Conservation (phyloP, 2,888 invertebrate genomes). For the Drosophila barbarae region DNA sequence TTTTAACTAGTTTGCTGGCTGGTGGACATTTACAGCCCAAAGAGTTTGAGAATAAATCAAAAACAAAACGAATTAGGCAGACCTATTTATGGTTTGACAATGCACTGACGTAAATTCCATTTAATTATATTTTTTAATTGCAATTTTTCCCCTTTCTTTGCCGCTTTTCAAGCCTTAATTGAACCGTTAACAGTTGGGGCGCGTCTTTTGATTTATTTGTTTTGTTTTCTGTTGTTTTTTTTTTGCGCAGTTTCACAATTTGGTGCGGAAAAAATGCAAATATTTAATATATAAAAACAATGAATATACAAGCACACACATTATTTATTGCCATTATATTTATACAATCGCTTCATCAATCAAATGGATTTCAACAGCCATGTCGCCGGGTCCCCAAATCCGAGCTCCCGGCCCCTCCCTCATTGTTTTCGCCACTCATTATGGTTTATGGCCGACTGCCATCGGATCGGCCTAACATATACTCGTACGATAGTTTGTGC, state of each 20-base stretch:
- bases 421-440: constrained; percentile 41
- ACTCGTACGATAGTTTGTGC: neutral
- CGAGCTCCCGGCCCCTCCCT: constrained; percentile 16
- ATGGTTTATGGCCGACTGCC: constrained; percentile 43
- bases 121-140: constrained; percentile 11
- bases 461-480: constrained; percentile 39
- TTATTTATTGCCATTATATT: constrained; percentile 54
- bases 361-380: constrained; percentile 65
- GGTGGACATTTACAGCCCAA: neutral
- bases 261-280: constrained; percentile 17
- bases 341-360: constrained; percentile 66
- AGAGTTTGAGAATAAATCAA: neutral
- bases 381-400: constrained; percentile 21
- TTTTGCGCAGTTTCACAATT: constrained; percentile 20
- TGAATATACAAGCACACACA: constrained; percentile 9
- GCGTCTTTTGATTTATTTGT: constrained; percentile 47
- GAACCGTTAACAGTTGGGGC: constrained; percentile 58
- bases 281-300: constrained; percentile 14
- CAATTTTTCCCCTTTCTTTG: neutral
- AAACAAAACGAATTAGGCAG: neutral
- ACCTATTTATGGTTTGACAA: constrained; percentile 13
- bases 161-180: constrained; percentile 38
- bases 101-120: constrained; percentile 48
- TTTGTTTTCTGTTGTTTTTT: neutral
- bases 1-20: neutral